These are phyloP conservation scores for Ylistrum balloti DNA, from an alignment of 1,140 invertebrate species.

Conservation along the genomic window DNA sequence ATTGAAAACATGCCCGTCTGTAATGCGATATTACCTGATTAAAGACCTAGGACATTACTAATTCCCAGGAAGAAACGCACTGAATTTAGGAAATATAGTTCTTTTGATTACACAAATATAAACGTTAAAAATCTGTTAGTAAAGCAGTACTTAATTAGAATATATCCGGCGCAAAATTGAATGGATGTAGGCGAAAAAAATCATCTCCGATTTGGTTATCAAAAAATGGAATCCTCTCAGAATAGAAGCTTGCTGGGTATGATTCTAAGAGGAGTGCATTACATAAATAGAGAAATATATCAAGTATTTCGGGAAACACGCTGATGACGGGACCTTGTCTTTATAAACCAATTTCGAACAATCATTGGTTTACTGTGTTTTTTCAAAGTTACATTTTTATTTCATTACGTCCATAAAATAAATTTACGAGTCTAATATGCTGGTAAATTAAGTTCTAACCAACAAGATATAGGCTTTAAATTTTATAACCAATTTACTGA, in stretches of 20 bases:
- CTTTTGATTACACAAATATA: neutral
- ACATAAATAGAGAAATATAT: too few relatives aligned
- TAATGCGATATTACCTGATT: neutral
- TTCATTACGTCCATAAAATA: neutral
- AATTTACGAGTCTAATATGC: neutral
- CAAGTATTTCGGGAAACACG: too few relatives aligned
- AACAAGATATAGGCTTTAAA: neutral
- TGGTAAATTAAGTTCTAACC: neutral
- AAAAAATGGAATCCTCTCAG: neutral
- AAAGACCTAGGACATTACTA: neutral
- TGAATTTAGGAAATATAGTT: neutral
- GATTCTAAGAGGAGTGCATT: neutral
- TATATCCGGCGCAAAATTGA: neutral
- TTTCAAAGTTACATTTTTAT: conserved; percentile 4
- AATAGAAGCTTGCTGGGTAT: neutral
- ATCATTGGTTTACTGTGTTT: neutral
- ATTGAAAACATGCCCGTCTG: conserved; percentile 32
- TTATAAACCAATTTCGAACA: neutral
- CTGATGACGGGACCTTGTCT: neutral
- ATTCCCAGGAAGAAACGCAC: neutral
- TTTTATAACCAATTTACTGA: neutral
- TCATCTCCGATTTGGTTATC: too few relatives aligned
- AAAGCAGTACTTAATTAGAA: neutral
- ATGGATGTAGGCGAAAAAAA: neutral
- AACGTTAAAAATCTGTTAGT: neutral